Conservation (phyloP, 2,888 invertebrate genomes). For the Pseudoips prasinana region DNA sequence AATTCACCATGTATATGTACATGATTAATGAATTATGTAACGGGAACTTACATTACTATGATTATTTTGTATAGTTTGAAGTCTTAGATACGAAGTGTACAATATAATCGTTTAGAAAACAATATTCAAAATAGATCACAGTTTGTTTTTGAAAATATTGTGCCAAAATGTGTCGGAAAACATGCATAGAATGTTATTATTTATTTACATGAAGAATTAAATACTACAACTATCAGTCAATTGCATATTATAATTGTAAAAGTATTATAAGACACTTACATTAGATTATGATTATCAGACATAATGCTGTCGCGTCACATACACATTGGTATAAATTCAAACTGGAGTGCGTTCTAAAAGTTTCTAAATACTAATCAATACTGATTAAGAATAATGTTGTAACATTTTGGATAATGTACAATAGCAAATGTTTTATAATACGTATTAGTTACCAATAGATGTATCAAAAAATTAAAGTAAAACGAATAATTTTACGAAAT, state of each 20-base stretch:
- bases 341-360: slow-evolving; percentile 13
- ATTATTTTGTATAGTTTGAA: too few species aligned
- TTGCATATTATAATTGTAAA: slow-evolving; percentile 56
- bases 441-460: too few species aligned
- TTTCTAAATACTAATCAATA: slow-evolving; percentile 22
- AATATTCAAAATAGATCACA: slow-evolving; percentile 59
- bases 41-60: too few species aligned
- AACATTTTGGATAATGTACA: too few species aligned
- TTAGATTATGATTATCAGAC: slow-evolving; percentile 11
- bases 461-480: too few species aligned
- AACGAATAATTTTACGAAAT: too few species aligned
- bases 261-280: slow-evolving; percentile 29
- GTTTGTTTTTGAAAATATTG: slow-evolving; percentile 52
- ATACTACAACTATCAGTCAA: slow-evolving; percentile 75
- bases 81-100: slow-evolving; percentile 6
- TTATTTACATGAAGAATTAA: slow-evolving; percentile 50
- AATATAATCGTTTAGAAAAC: slow-evolving; percentile 11
- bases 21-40: too few species aligned
- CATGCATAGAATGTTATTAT: slow-evolving; percentile 24
- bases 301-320: slow-evolving; percentile 4
- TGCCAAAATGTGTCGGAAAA: slow-evolving; percentile 53
- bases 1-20: too few species aligned
- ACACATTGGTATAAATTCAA: slow-evolving; percentile 7
- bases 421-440: too few species aligned
- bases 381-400: slow-evolving; percentile 8